Conservation (phyloP, 1,140 invertebrate genomes). For the Antheraea pernyi region DNA sequence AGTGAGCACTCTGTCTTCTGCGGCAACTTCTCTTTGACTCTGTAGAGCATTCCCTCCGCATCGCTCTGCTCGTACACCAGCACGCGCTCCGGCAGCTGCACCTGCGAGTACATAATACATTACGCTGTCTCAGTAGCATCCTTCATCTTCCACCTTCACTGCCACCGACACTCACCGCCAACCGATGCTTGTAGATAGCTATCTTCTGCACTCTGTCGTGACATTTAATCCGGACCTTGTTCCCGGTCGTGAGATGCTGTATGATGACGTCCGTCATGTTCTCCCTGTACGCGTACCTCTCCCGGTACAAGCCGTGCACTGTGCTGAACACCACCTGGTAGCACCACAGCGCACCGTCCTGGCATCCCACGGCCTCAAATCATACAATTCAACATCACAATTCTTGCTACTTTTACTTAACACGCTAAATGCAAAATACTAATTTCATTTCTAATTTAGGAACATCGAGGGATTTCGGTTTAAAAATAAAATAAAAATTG, state of each 20-base stretch:
- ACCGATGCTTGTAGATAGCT: conserved; percentile 95
- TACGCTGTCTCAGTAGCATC: too few species aligned
- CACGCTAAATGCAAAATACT: too few species aligned
- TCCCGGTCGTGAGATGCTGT: conserved; percentile 96
- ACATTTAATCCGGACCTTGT: conserved; percentile 98
- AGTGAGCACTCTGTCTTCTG: conserved; percentile 96
- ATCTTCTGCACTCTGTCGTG: conserved; percentile 98
- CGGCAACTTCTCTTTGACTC: conserved; percentile 94
- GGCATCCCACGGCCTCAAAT: conserved; percentile 85
- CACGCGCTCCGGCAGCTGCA: conserved; percentile 96
- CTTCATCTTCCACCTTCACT: too few species aligned
- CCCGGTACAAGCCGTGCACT: conserved; percentile 96
- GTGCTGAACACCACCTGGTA: conserved; percentile 96
- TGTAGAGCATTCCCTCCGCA: conserved; percentile 93
- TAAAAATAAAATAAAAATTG: too few species aligned
- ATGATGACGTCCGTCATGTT: conserved; percentile 99
- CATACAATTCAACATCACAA: too few species aligned
- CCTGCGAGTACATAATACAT: conserved; percentile 73
- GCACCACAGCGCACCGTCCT: conserved; percentile 96
- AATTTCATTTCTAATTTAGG: too few species aligned
- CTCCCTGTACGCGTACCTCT: conserved; percentile 96
- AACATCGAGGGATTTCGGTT: too few species aligned
- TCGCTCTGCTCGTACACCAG: conserved; percentile 95
- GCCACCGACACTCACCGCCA: conserved; percentile 87
- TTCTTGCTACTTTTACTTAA: too few species aligned